A percentile compares a stretch with the other conserved stretches of the same genome.
Evolutionary conservation across 2,888 invertebrate genomes (phyloP).

Genomic region (Sminthurinus aureus): DNA sequence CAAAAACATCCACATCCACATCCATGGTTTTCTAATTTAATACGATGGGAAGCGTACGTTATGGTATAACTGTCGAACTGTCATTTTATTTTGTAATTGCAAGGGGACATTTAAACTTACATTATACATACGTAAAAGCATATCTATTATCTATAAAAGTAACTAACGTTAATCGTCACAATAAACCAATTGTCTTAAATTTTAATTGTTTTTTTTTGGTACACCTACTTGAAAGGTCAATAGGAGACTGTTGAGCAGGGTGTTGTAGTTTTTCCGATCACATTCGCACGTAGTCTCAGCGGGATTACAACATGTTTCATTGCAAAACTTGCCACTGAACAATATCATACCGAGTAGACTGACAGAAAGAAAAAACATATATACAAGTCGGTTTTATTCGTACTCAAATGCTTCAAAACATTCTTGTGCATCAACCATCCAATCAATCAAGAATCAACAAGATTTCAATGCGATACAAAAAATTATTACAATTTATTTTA

Average conservation of each 20-base stretch:
- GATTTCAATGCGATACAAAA: no score
- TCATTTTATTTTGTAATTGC: no score
- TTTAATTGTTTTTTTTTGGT: background rate
- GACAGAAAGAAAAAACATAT: conserved; percentile 61
- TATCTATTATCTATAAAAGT: background rate
- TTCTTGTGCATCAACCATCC: background rate
- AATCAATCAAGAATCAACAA: background rate
- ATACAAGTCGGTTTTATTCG: no score
- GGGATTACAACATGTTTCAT: conserved; percentile 62
- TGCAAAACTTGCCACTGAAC: conserved; percentile 99
- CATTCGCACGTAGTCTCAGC: conserved; percentile 91
- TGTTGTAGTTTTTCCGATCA: conserved; percentile 99
- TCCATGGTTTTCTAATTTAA: no score
- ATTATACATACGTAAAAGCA: no score
- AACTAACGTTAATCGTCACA: background rate
- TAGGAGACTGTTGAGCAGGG: conserved; percentile 79
- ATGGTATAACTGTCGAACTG: no score
- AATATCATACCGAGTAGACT: conserved; percentile 99
- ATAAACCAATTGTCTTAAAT: background rate
- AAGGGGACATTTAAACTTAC: no score
- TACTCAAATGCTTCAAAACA: background rate
- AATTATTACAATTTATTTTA: no score
- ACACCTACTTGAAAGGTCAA: background rate
- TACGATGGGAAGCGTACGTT: no score
- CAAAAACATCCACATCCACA: no score